A percentile compares a stretch with the other conserved stretches of the same genome.
These are phyloP conservation scores for Aplocera efformata DNA, from an alignment of 2,888 invertebrate genomes.

Conservation along the genomic window DNA sequence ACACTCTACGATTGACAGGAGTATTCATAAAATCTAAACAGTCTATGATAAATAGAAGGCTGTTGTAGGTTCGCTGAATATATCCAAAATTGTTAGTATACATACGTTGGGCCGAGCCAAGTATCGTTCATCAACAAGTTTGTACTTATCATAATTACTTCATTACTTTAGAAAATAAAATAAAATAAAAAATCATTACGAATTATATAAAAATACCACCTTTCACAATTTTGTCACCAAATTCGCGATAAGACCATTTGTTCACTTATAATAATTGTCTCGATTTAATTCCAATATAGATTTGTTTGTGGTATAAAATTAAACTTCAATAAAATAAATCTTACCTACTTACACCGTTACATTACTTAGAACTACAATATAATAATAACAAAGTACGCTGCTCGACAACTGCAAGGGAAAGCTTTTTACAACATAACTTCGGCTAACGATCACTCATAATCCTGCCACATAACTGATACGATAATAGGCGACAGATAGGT, in stretches of 20 bases:
- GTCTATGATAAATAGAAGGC: conserved; percentile 33
- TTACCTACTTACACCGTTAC: conserved; percentile 38
- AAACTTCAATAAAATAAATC: conserved; percentile 33
- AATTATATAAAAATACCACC: conserved; percentile 74
- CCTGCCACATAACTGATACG: conserved; percentile 5
- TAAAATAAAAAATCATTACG: conserved; percentile 1
- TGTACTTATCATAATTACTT: conserved; percentile 68
- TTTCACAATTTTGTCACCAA: conserved; percentile 58
- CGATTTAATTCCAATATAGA: conserved; percentile 44
- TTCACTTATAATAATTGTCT: conserved; percentile 48
- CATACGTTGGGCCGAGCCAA: conserved; percentile 61
- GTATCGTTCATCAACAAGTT: conserved; percentile 54
- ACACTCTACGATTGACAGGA: conserved; percentile 51
- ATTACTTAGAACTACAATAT: conserved; percentile 40
- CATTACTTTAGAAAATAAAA: conserved; percentile 13
- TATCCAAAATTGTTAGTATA: conserved; percentile 52
- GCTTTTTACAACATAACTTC: conserved; percentile 15
- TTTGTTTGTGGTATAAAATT: conserved; percentile 39
- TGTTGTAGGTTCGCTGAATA: conserved; percentile 51
- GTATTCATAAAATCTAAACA: conserved; percentile 50
- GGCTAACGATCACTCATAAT: conserved; percentile 5
- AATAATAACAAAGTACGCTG: conserved; percentile 49
- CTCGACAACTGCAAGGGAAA: conserved; percentile 26
- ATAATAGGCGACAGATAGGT: conserved; percentile 5
- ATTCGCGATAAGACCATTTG: conserved; percentile 51